phyloP scores from a whole-genome alignment of 2,113 vertebrate species.

The Halichoeres trimaculatus region DNA sequence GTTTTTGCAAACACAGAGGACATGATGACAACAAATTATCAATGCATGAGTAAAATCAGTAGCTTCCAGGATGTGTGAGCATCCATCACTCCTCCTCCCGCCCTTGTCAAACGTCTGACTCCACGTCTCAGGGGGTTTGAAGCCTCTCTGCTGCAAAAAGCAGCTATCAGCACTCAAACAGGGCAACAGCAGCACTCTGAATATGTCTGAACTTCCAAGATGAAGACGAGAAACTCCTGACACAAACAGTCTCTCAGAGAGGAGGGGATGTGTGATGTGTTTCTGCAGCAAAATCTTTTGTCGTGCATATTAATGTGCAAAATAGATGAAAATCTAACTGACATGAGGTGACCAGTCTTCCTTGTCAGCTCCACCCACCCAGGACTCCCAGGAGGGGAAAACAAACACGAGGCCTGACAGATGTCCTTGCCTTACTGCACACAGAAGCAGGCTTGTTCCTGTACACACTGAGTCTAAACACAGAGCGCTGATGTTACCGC shows the following conservation, averaged over 20 bases:
- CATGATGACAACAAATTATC: too few relatives aligned
- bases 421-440: not conserved
- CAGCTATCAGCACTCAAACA: slow-evolving; percentile 45
- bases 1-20: slow-evolving; percentile 70
- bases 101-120: not conserved
- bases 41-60: not conserved
- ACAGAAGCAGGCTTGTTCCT: not conserved
- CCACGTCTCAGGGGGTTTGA: slow-evolving; percentile 9
- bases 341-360: not conserved
- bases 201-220: not conserved
- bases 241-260: not conserved
- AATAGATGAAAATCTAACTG: too few relatives aligned
- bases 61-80: not conserved
- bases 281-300: too few relatives aligned
- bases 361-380: slow-evolving; percentile 8
- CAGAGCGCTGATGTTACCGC: not conserved
- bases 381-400: not conserved
- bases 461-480: not conserved
- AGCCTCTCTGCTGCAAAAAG: slow-evolving; percentile 14
- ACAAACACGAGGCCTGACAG: not conserved
- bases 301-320: too few relatives aligned
- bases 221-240: slow-evolving; percentile 40
- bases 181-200: slow-evolving; percentile 24
- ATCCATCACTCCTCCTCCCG: slow-evolving; percentile 35
- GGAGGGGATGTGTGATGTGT: not conserved